Evolutionary conservation across 2,888 invertebrate species (phyloP), one percentile per base, ranked within the genome.

Genomic region (Cataglyphis livida): DNA sequence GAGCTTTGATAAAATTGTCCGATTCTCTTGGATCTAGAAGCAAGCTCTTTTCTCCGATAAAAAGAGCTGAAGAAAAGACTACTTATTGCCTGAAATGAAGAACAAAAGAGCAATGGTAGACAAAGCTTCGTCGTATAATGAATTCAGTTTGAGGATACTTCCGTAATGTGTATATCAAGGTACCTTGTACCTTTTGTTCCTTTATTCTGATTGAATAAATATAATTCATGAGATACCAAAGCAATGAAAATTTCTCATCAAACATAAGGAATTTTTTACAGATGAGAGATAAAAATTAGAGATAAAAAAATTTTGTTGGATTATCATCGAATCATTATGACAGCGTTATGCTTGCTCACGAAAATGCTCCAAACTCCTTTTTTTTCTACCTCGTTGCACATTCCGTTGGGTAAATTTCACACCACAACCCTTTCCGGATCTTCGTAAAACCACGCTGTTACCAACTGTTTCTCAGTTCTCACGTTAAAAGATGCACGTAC

Each of bases 141-240:
- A 91, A 91, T 90, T 90, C 86, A 85, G 84, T 88, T 87, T 85
- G 85, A 87, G 68, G 74, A 73, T 59, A 75, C 78, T 73, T 59
- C 65, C 51, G 51, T 51, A 51, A 51, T 44, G 61, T 74, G 28
- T 21, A 59, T 54, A 54, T 32, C 59, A 25, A 44, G 51, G 57
- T 32, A 3, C 59, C 65, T 59, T 66, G 68, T 71, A 61, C 25
- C 65, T 68, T 81, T 62, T 28, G n/a, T 61, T 38, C 65, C n/a
- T 54, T 9, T 0, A 10, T 44, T 35, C 9, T 21, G 54, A 25
- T 44, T 32, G 61, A 51, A 44, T 75, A 65, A 59, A 25, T n/a
- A 57, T 61, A 21, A 25, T 41, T n/a, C 28, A 65, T 82, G 71
- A 84, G 71, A 84, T 84, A 74, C 51, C 44, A 32, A 61, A 10